Evolutionary conservation across 2,113 vertebrate genomes (phyloP), one percentile per base, ranked within the genome.

Genomic region (Nibea albiflora): DNA sequence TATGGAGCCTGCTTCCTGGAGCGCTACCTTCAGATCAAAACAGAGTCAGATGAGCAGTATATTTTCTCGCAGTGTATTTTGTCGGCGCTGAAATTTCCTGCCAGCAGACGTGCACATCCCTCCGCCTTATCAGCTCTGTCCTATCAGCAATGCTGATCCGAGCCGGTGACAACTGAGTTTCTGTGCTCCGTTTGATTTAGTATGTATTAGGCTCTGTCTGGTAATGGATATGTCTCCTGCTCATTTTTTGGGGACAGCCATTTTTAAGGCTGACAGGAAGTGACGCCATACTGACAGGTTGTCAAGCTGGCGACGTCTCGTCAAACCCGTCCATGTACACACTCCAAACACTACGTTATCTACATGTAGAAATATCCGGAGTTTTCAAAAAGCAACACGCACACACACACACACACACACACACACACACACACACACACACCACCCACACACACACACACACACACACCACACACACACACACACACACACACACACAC

Each of bases 261-360:
- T 22, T 52, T 52, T 63, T 58, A n/a, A 57, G 76, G 76, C 50
- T 84, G 87, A 86, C 73, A 87, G 87, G 84, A 89, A 85, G 78
- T 85, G 81, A 89, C 75, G 54, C 80, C 73, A 86, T 19, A 19
- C 47, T 84, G 85, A 85, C 86, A 78, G 75, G 77, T 11, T 85
- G 83, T 82, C 84, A 82, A 50, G 77, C 61, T 24, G 78, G 56
- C 26, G 72, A 85, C 69, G 70, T 49, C 63, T 49, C 79, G 78
- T 82, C 85, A 84, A 80, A 58, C 26, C 16, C 15, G 58, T 68
- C 49, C 39, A n/a, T 76, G 66, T 20, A 26, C 11, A 47, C 72
- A 54, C 72, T 66, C 60, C 16, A 17, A 63, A 74, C 52, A 22
- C 67, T 15, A 14, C 42, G 44, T 71, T 83, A 68, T 58, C 14